A percentile compares a stretch with the other conserved stretches of the same genome.
Evolutionary conservation across 2,113 vertebrate genomes (phyloP).

Genomic region (Rhinolophus ferrumequinum): DNA sequence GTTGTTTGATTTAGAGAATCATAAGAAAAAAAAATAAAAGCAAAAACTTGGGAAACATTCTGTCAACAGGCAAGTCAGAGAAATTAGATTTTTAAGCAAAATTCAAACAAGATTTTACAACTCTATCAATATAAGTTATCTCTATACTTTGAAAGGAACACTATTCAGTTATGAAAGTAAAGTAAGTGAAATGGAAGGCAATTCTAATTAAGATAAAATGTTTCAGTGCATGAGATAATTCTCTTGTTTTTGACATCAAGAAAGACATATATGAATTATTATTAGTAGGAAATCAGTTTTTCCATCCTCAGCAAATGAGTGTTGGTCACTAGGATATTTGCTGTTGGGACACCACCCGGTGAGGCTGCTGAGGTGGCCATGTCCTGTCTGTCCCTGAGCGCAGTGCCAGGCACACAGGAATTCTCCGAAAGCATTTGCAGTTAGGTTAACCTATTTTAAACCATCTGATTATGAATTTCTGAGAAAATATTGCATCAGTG

Average conservation of each 20-base stretch:
- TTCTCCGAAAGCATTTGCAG: neutral
- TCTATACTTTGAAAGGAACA: slow-evolving; percentile 55
- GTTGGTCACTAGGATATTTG: neutral
- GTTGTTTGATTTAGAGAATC: slow-evolving; percentile 44
- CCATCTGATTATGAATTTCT: neutral
- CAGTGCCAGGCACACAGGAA: rapidly evolving
- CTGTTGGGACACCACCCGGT: too few species aligned
- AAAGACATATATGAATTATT: neutral
- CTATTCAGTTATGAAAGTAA: slow-evolving; percentile 48
- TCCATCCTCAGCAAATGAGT: neutral
- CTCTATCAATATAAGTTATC: slow-evolving; percentile 50
- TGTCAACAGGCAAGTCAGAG: slow-evolving; percentile 42
- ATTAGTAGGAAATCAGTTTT: slow-evolving; percentile 17
- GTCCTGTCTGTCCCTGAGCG: neutral
- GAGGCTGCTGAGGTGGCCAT: neutral
- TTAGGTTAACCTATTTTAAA: neutral
- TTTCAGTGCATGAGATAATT: slow-evolving; percentile 62
- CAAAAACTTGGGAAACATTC: slow-evolving; percentile 16
- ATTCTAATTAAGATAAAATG: slow-evolving; percentile 71
- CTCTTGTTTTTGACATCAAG: slow-evolving; percentile 57
- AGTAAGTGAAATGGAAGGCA: slow-evolving; percentile 63
- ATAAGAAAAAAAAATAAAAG: slow-evolving; percentile 20
- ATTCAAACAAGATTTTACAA: slow-evolving; percentile 61
- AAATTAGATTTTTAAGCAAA: slow-evolving; percentile 66
- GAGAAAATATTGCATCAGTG: neutral